These are phyloP conservation scores for Strix aluco DNA, from an alignment of 2,113 vertebrate species.

Conservation along the genomic window DNA sequence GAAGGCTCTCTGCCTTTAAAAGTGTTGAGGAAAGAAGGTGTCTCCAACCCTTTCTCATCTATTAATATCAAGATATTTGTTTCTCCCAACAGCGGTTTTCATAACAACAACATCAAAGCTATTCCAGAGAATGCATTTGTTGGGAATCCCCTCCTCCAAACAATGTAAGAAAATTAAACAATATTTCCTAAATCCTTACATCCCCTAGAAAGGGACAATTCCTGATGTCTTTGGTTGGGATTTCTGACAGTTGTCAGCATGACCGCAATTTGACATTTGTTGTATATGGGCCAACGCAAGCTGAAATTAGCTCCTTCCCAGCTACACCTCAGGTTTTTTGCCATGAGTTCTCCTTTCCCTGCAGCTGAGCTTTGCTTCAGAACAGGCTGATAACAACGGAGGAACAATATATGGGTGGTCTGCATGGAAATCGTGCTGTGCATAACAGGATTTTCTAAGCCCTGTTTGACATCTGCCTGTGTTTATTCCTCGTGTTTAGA, in stretches of 20 bases:
- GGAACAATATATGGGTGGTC: not conserved
- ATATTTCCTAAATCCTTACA: not conserved
- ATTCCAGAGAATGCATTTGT: constrained; percentile 94
- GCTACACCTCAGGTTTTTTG: not conserved
- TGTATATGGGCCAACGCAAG: not conserved
- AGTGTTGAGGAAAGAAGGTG: not conserved
- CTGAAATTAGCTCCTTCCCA: not conserved
- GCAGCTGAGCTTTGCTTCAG: not conserved
- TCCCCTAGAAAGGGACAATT: not conserved
- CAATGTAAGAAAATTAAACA: constrained; percentile 83
- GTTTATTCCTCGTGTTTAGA: not conserved
- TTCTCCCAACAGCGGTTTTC: constrained; percentile 86
- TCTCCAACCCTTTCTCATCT: not conserved
- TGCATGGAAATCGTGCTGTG: not conserved
- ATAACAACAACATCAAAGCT: constrained; percentile 94
- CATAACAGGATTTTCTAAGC: not conserved
- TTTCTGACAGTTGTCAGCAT: not conserved
- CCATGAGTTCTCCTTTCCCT: not conserved
- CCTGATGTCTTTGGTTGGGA: not conserved
- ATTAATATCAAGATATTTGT: not conserved
- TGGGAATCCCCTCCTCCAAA: constrained; percentile 93
- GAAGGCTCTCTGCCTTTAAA: not conserved
- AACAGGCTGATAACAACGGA: not conserved
- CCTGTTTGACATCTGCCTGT: not conserved
- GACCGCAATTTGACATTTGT: not conserved